These are phyloP conservation scores for Zaprionus ornatus DNA, from an alignment of 1,140 invertebrate genomes.

Conservation along the genomic window DNA sequence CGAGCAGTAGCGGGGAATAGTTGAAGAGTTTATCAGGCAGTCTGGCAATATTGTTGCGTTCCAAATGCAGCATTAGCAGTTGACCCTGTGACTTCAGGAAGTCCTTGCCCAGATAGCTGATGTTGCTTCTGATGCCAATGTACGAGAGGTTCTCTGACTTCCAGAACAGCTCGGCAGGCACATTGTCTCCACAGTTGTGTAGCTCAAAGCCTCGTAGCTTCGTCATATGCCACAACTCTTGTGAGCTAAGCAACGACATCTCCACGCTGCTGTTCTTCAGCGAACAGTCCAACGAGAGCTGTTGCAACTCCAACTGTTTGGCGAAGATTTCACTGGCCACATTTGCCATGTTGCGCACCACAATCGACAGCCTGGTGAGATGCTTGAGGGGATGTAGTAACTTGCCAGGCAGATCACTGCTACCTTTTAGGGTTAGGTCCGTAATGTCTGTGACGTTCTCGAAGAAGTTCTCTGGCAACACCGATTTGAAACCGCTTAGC, in stretches of 20 bases:
- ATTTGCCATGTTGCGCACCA: slow-evolving; percentile 59
- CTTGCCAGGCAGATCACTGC: slow-evolving; percentile 54
- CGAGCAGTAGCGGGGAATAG: slow-evolving; percentile 50
- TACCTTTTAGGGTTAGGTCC: slow-evolving; percentile 52
- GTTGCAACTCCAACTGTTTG: slow-evolving; percentile 50
- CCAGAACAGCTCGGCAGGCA: slow-evolving; percentile 69
- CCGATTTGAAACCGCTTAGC: slow-evolving; percentile 57
- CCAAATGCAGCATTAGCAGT: slow-evolving; percentile 51
- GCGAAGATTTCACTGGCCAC: slow-evolving; percentile 63
- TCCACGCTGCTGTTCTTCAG: slow-evolving; percentile 68
- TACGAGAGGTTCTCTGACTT: slow-evolving; percentile 62
- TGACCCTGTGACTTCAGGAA: slow-evolving; percentile 60
- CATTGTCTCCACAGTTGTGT: slow-evolving; percentile 67
- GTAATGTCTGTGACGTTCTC: slow-evolving; percentile 50
- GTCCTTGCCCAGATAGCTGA: slow-evolving; percentile 64
- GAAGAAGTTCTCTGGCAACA: slow-evolving; percentile 49
- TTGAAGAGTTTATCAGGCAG: slow-evolving; percentile 61
- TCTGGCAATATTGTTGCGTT: slow-evolving; percentile 63
- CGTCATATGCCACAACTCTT: slow-evolving; percentile 68
- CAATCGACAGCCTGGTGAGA: slow-evolving; percentile 49
- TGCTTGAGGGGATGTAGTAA: slow-evolving; percentile 54
- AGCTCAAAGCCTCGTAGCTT: slow-evolving; percentile 60
- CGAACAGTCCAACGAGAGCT: slow-evolving; percentile 59
- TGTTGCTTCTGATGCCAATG: slow-evolving; percentile 66
- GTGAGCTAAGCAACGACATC: slow-evolving; percentile 61